These are phyloP conservation scores for Lucifuga dentata DNA, from an alignment of 2,113 vertebrate genomes.

Conservation along the genomic window DNA sequence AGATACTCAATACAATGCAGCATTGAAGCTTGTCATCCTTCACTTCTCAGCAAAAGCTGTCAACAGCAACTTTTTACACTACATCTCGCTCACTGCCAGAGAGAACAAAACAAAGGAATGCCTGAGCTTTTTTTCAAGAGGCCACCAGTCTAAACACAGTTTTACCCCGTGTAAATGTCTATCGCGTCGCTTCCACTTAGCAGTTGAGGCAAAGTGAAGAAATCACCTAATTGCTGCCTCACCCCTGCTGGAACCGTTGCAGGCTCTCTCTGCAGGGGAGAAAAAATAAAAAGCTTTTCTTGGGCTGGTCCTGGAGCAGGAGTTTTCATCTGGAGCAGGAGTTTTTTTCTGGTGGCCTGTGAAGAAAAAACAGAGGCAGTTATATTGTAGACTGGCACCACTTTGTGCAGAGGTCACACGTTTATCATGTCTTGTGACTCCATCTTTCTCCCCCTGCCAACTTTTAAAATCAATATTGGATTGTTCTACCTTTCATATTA, in stretches of 20 bases:
- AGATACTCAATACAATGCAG: too few relatives aligned
- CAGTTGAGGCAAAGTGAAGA: conserved; percentile 15
- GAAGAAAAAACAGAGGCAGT: not conserved
- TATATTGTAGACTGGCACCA: conserved; percentile 1
- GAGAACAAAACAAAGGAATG: conserved; percentile 28
- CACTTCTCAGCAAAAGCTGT: not conserved
- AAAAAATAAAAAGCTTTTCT: too few relatives aligned
- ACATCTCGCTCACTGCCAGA: conserved; percentile 8
- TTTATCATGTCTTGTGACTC: conserved; percentile 19
- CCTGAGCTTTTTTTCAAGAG: conserved; percentile 18
- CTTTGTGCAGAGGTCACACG: conserved; percentile 18
- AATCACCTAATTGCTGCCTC: conserved; percentile 38
- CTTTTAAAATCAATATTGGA: too few relatives aligned
- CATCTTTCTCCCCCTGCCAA: too few relatives aligned
- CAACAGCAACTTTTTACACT: not conserved
- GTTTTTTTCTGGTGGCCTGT: conserved; percentile 4
- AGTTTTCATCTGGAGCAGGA: conserved; percentile 42
- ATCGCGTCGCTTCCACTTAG: conserved; percentile 29
- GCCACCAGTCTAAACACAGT: not conserved
- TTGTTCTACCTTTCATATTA: not conserved
- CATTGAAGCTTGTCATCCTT: conserved; percentile 8
- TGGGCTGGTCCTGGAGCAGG: conserved; percentile 38
- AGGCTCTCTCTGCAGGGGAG: conserved; percentile 19
- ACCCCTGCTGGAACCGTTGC: conserved; percentile 11
- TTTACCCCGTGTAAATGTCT: not conserved